These are phyloP conservation scores for Drosophila testacea DNA, from an alignment of 2,888 invertebrate species.

Conservation along the genomic window DNA sequence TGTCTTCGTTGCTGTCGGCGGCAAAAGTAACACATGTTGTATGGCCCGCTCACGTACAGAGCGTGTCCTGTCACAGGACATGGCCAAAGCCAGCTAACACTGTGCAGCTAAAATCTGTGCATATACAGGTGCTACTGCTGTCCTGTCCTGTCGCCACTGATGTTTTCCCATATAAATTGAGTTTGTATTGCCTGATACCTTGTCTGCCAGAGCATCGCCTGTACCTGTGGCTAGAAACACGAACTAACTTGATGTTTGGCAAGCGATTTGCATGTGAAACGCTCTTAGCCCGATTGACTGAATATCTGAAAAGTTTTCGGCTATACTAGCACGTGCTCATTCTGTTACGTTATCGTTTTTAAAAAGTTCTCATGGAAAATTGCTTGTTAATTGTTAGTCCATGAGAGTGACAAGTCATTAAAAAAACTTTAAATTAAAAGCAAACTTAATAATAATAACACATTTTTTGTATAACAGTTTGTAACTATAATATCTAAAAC, in stretches of 20 bases:
- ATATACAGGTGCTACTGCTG: slow-evolving; percentile 22
- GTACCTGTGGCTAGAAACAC: slow-evolving; percentile 28
- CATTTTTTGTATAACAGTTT: background rate
- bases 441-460: background rate
- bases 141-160: slow-evolving; percentile 23
- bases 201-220: slow-evolving; percentile 1
- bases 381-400: slow-evolving; percentile 20
- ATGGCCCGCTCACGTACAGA: slow-evolving; percentile 59
- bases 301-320: slow-evolving; percentile 32
- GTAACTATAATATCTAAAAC: background rate
- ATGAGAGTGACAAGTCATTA: slow-evolving; percentile 6
- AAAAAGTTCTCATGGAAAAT: slow-evolving; percentile 1
- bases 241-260: slow-evolving; percentile 46
- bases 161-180: slow-evolving; percentile 62
- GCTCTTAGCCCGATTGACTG: slow-evolving; percentile 57
- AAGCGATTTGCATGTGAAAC: slow-evolving; percentile 68
- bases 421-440: slow-evolving; percentile 35
- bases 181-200: slow-evolving; percentile 47
- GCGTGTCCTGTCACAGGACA: slow-evolving; percentile 76
- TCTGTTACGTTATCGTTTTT: slow-evolving; percentile 9
- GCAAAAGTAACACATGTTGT: slow-evolving; percentile 53
- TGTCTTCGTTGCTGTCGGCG: slow-evolving; percentile 39
- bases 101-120: slow-evolving; percentile 32
- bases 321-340: slow-evolving; percentile 6
- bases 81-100: slow-evolving; percentile 40